phyloP scores from a whole-genome alignment of 2,888 invertebrate species.

The Byasa hedistus region DNA sequence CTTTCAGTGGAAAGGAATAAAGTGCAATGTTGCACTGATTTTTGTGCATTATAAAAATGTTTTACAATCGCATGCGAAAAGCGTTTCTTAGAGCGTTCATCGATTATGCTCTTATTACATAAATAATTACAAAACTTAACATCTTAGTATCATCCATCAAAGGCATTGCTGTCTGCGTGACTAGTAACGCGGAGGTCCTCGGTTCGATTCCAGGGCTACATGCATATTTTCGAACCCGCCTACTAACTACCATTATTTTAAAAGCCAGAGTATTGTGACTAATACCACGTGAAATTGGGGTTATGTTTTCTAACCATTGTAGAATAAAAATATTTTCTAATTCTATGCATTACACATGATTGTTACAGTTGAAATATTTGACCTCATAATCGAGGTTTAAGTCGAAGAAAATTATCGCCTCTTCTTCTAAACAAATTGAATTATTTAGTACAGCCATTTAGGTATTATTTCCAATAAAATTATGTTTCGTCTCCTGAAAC shows the following conservation, averaged over 20 bases:
- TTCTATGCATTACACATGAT: too few species aligned
- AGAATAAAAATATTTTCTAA: too few species aligned
- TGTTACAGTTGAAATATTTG: too few species aligned
- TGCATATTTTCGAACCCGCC: too few species aligned
- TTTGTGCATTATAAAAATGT: conserved; percentile 2
- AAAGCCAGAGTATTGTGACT: too few species aligned
- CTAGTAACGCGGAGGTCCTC: too few species aligned
- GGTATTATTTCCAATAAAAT: conserved; percentile 51
- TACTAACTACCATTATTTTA: too few species aligned
- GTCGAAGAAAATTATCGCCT: background rate
- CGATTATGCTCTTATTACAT: background rate
- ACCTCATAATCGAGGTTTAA: too few species aligned
- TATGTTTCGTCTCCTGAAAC: conserved; percentile 59
- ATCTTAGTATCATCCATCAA: background rate
- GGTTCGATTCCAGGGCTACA: too few species aligned
- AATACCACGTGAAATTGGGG: too few species aligned
- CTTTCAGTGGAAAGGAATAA: conserved; percentile 22
- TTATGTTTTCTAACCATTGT: too few species aligned
- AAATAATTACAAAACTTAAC: background rate
- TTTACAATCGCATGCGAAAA: conserved; percentile 6
- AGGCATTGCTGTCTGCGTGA: too few species aligned
- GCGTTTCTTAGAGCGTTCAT: conserved; percentile 15
- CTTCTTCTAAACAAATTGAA: background rate
- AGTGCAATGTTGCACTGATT: conserved; percentile 14
- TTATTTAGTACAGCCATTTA: conserved; percentile 49